Base-by-base conservation (phyloP, 2,797 vertebrate genomes). In the Botia almorhae region DNA sequence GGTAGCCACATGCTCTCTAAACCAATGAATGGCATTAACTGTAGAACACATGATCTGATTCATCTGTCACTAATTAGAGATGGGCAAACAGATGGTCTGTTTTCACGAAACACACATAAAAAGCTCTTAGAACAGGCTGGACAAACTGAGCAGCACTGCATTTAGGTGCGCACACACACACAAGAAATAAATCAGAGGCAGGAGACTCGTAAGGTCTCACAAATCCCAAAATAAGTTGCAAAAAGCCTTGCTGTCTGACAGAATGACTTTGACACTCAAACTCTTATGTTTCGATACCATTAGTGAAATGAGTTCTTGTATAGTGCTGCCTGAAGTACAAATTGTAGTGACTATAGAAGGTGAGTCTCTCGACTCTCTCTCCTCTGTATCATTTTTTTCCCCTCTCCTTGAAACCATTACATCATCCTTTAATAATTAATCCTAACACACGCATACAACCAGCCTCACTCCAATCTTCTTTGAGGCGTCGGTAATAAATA, bases 381-480 rank as follows among this genome's bases (percentile, higher is more conserved):
- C 16, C 21, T 29, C 13, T 26, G 33, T 39, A 4, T 69, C 56
- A 48, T n/a, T 23, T 65, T 53, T 65, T 69, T 16, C 69, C 58
- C 33, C 56, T 70, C 10, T 75, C 48, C 36, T 7, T 53, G 69
- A 78, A 23, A 72, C 29, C 72, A 73, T 74, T 74, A 85, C 87
- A 84, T 89, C 84, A 80, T 74, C 86, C 69, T 80, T 91, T 88
- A 85, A 90, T 92, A 92, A 92, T 92, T 92, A 87, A 90, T 90
- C 84, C 87, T 87, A 86, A 50, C 56, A 90, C 83, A 87, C 81
- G 75, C 69, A 75, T 76, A 84, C 80, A 83, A 84, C 85, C 61
- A 83, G 48, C 36, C 21, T 86, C 80, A 75, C 78, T 85, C 68
- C 87, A 87, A 83, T 81, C 82, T 87, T 80, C 68, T 77, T 78